Evolutionary conservation across 2,113 vertebrate genomes (phyloP), one percentile per base, ranked within the genome.

Genomic region (Anas platyrhynchos): DNA sequence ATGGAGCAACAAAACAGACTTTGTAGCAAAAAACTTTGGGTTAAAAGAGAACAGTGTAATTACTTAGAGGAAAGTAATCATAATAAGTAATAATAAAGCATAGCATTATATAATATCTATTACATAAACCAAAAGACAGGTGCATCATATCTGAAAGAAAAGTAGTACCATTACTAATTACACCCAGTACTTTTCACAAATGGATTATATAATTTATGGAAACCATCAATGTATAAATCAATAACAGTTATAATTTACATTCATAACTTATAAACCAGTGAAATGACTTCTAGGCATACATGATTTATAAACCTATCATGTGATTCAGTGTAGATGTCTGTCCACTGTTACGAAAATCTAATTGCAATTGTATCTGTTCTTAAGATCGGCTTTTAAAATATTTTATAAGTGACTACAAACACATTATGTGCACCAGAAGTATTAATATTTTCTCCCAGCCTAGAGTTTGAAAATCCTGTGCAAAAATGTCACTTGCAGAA

Each of bases 191-290:
- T 65, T 93, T 86, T 82, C 68, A 83, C 13, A 77, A 62, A 83
- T 54, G n/a, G 32, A 4, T 63, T 68, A 7, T 67, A n/a, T 91
- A 79, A 94, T 95, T 97, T 93, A 88, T 89, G 38, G 55, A 94
- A 96, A 74, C n/a, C 32, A 93, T 92, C 66, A 67, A 80, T 63
- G 16, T 86, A 83, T 93, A 90, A 93, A 93, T 59, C 71, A 48
- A 22, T 88, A 89, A 89, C 29, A 79, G 32, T 76, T 91, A 89
- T 92, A 91, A 86, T 94, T 94, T 72, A 93, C 73, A 89, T 56
- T 88, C 12, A 41, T 52, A 58, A 83, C 55, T 80, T 93, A 73
- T 73, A 91, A 89, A 94, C 88, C 48, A 78, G 13, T 93, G 36
- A 85, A 79, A 86, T 86, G 4, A 76, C 46, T 88, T 91, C 31